Conservation (phyloP, 2,113 vertebrate genomes). For the Euleptes europaea region DNA sequence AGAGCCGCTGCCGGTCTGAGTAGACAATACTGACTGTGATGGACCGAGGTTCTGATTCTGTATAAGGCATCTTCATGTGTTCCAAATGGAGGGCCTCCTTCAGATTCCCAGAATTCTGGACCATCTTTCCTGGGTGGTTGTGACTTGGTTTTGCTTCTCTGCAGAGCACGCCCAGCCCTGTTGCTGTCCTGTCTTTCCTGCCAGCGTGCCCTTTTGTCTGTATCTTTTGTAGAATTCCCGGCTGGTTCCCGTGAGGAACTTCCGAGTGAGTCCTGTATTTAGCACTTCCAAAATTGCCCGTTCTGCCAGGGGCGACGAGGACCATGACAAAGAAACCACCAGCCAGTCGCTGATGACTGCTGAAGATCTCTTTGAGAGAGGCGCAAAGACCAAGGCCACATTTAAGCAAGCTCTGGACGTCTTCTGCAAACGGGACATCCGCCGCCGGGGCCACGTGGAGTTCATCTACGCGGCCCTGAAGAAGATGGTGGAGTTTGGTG, state of each 20-base stretch:
- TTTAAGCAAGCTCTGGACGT: constrained; percentile 76
- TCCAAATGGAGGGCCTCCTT: not conserved
- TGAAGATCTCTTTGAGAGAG: constrained; percentile 75
- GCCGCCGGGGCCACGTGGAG: constrained; percentile 85
- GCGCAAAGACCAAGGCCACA: constrained; percentile 72
- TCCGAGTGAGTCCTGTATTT: not conserved
- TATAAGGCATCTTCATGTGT: too few species aligned
- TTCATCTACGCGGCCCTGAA: constrained; percentile 88
- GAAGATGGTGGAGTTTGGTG: constrained; percentile 85
- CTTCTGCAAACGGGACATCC: constrained; percentile 74
- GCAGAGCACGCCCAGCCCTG: not conserved
- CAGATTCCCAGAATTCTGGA: not conserved
- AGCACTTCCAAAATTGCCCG: not conserved
- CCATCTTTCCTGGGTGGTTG: not conserved
- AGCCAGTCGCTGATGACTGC: constrained; percentile 43
- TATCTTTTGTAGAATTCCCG: not conserved
- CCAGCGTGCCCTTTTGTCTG: not conserved
- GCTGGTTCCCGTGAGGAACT: not conserved
- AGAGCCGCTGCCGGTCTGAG: too few species aligned
- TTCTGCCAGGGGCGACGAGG: not conserved
- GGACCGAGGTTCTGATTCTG: too few species aligned
- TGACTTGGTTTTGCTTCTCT: not conserved
- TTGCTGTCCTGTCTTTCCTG: not conserved
- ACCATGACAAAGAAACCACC: not conserved
- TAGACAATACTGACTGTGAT: too few species aligned